Evolutionary conservation across 2,797 vertebrate species (phyloP).

Genomic region (Discoglossus pictus): DNA sequence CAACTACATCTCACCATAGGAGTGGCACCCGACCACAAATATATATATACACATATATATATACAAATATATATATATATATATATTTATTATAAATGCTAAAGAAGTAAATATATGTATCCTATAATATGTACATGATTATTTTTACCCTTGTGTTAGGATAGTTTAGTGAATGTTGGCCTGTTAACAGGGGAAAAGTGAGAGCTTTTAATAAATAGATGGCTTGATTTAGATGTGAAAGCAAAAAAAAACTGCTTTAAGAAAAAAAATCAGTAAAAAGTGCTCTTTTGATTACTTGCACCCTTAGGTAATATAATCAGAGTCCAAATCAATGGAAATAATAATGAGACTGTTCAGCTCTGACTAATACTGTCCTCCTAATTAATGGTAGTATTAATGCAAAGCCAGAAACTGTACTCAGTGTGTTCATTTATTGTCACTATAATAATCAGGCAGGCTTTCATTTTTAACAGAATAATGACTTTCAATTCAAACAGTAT

Average conservation of each 20-base stretch:
- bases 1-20: no score
- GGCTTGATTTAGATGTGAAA: neutral
- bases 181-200: no score
- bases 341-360: conserved; percentile 39
- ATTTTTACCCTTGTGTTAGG: conserved; percentile 6
- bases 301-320: conserved; percentile 33
- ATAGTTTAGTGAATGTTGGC: no score
- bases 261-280: neutral
- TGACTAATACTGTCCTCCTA: conserved; percentile 43
- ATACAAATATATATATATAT: no score
- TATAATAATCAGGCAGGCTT: conserved; percentile 7
- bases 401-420: conserved; percentile 3
- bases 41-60: no score
- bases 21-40: no score
- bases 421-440: conserved; percentile 28
- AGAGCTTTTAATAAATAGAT: no score
- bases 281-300: conserved; percentile 31
- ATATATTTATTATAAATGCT: no score
- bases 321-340: conserved; percentile 41
- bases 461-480: neutral
- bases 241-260: neutral
- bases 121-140: no score
- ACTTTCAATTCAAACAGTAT: neutral
- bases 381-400: conserved; percentile 31
- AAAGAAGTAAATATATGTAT: no score